Base-by-base conservation (phyloP, 2,888 invertebrate species). In the Torymus tubicola region DNA sequence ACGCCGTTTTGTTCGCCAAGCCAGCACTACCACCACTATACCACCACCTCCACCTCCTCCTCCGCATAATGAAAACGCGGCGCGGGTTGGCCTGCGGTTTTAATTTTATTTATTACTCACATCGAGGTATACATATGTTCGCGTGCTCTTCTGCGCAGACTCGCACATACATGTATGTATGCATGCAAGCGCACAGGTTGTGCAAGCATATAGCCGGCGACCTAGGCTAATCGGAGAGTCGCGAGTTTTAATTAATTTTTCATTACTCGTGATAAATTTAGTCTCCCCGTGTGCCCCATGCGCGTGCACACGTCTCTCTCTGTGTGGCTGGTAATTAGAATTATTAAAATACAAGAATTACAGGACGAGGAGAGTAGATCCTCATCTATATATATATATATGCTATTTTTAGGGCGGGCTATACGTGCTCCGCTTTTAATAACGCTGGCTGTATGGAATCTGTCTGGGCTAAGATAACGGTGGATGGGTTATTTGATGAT, bases 191-290 rank as follows among this genome's bases (percentile, higher is more conserved):
- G 8, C 42, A 42, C 42, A 21, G 21, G 42, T 42, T 42, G 42
- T 8, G 42, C 42, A 42, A 42, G 42, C 21, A 2, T 21, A 21
- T n/a, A n/a, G n/a, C n/a, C n/a, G 21, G 1, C 21, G 21, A 21
- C 21, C 21, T 21, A 63, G 63, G 53, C 63, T 57, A 10, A 53
- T 50, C 65, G 58, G 53, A 31, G 75, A 53, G 63, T 21, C 76
- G 18, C 63, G 57, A 72, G 76, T 71, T 76, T 80, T 68, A 80
- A 80, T 76, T 80, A 80, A 80, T 80, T 80, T 76, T 80, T 80
- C 72, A 76, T 76, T 68, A 76, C 21, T 68, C 61, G 16, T 55
- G 53, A 76, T 80, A 67, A 76, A 71, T 80, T 75, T 42, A 60
- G 57, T 50, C 55, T 50, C 64, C 31, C 57, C n/a, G n/a, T n/a